Evolutionary conservation across 23 tunicate genomes (phyloP).

Genomic region (Aplidium turbinatum): DNA sequence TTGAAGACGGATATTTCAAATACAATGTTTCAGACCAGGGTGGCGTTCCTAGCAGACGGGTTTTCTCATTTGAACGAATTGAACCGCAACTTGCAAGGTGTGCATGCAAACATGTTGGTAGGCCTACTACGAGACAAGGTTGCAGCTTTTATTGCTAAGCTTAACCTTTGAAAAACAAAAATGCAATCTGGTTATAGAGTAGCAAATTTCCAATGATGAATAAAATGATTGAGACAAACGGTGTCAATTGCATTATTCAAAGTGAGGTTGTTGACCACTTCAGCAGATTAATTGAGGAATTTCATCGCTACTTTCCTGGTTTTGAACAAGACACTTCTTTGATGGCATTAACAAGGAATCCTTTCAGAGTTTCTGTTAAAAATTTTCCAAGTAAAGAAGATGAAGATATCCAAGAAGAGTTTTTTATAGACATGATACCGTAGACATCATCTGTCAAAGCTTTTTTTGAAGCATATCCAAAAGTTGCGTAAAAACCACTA

Average conservation of each 20-base stretch:
- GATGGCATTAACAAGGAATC: conserved; percentile 44
- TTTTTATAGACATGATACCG: no score
- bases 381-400: no score
- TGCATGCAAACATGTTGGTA: conserved; percentile 11
- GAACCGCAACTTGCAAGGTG: conserved; percentile 65
- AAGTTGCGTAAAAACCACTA: no score
- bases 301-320: conserved; percentile 55
- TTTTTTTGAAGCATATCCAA: no score
- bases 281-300: conserved; percentile 44
- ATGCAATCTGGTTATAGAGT: conserved; percentile 35
- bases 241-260: conserved; percentile 28
- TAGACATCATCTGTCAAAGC: no score
- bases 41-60: conserved; percentile 63
- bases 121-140: conserved; percentile 30
- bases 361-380: conserved; percentile 60
- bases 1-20: conserved; percentile 33
- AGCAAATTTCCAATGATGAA: conserved; percentile 36
- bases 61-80: conserved; percentile 49
- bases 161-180: conserved; percentile 24
- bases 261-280: conserved; percentile 37
- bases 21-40: conserved; percentile 35
- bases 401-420: no score
- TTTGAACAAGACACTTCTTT: conserved; percentile 53
- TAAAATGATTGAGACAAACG: conserved; percentile 36
- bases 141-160: conserved; percentile 39